These are phyloP conservation scores for Enteromius argenteus DNA, from an alignment of 2,797 vertebrate species.

Conservation along the genomic window DNA sequence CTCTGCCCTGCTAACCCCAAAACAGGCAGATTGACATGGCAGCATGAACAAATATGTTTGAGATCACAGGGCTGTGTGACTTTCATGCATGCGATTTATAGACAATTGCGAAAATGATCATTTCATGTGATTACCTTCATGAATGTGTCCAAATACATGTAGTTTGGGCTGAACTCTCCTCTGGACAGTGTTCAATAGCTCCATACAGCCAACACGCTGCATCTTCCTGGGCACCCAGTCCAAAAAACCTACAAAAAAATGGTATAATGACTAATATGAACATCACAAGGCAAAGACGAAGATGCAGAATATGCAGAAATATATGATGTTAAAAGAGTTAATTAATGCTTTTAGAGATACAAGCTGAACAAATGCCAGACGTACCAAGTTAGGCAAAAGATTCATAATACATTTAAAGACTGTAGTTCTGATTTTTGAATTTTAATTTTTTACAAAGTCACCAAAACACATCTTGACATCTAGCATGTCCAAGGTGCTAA, in stretches of 20 bases:
- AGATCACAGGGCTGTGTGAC: background rate
- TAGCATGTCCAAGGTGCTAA: background rate
- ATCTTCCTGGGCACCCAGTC: constrained; percentile 98
- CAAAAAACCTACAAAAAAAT: constrained; percentile 84
- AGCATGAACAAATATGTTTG: constrained; percentile 26
- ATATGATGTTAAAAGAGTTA: background rate
- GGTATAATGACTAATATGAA: background rate
- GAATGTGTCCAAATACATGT: constrained; percentile 96
- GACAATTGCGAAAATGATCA: background rate
- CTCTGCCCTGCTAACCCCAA: constrained; percentile 69
- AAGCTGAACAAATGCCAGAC: background rate
- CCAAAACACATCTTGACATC: background rate
- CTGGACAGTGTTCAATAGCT: constrained; percentile 95
- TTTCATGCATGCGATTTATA: constrained; percentile 17
- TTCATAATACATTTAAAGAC: background rate
- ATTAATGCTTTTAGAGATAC: constrained; percentile 1
- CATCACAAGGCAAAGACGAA: constrained; percentile 8
- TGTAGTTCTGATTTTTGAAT: background rate
- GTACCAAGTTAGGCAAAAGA: background rate
- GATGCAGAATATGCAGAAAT: background rate
- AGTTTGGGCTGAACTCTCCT: constrained; percentile 92
- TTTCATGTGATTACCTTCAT: constrained; percentile 85
- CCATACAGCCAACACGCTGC: constrained; percentile 96
- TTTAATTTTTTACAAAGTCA: background rate
- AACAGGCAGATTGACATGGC: constrained; percentile 51